Evolutionary conservation across 2,797 vertebrate species (phyloP).

Genomic region (Numenius phaeopus): DNA sequence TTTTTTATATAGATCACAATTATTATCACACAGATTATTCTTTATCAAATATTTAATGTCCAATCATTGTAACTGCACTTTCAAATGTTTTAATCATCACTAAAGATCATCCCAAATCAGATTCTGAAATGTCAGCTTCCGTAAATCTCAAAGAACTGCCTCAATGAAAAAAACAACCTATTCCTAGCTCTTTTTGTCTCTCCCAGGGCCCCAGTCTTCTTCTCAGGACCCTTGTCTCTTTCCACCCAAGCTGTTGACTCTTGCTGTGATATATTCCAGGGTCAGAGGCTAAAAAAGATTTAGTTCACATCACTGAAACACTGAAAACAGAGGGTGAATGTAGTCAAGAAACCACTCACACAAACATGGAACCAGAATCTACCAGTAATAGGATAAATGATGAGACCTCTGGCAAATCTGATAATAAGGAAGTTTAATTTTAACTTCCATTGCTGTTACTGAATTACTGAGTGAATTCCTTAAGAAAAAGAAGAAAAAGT

Average conservation of each 20-base stretch:
- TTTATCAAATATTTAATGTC: constrained; percentile 19
- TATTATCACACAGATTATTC: neutral
- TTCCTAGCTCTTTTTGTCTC: neutral
- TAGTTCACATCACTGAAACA: neutral
- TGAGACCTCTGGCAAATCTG: constrained; percentile 33
- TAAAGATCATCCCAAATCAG: constrained; percentile 4
- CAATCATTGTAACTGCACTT: neutral
- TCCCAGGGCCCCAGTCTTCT: neutral
- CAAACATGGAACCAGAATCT: neutral
- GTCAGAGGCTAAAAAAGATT: neutral
- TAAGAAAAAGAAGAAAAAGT: constrained; percentile 26
- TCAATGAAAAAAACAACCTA: neutral
- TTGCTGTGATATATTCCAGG: neutral
- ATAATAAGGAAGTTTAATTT: constrained; percentile 57
- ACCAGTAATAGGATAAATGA: neutral
- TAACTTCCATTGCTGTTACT: constrained; percentile 9
- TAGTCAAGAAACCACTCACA: neutral
- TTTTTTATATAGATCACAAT: neutral
- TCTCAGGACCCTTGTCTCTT: neutral
- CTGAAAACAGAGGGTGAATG: neutral
- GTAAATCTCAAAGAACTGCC: neutral
- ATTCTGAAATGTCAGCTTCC: neutral
- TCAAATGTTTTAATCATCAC: neutral
- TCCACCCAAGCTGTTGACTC: neutral
- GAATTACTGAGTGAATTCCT: constrained; percentile 20